Conservation (phyloP, 2,113 vertebrate genomes). For the Psittacula cyanocephala region DNA sequence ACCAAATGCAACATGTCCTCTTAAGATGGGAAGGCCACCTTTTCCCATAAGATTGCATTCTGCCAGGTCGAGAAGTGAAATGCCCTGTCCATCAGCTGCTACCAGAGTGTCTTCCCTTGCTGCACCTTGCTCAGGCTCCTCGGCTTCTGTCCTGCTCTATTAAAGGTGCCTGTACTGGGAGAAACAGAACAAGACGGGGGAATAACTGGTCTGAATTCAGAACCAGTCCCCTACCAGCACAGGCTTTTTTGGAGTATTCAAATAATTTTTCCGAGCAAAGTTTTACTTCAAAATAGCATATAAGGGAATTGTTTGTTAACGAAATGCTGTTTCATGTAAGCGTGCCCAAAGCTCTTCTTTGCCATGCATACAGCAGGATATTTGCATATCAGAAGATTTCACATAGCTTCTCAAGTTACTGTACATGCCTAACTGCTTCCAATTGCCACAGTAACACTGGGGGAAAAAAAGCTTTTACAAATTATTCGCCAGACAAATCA, state of each 20-base stretch:
- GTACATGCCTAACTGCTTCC: slow-evolving; percentile 14
- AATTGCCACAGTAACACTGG: background rate
- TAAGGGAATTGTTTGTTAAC: slow-evolving; percentile 7
- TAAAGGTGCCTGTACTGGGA: background rate
- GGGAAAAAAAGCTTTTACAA: background rate
- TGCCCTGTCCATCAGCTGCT: background rate
- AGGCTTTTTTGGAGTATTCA: background rate
- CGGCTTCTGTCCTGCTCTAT: background rate
- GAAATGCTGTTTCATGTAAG: background rate
- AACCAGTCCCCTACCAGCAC: background rate
- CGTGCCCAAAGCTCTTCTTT: background rate
- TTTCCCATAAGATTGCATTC: background rate
- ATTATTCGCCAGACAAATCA: slow-evolving; percentile 15
- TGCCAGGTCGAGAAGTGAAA: background rate
- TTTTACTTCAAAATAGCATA: slow-evolving; percentile 8
- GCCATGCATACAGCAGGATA: slow-evolving; percentile 1
- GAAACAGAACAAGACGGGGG: background rate
- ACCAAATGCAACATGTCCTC: background rate
- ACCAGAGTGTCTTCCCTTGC: background rate
- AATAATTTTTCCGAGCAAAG: background rate
- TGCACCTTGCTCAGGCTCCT: background rate
- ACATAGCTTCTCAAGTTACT: slow-evolving; percentile 28
- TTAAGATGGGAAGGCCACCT: background rate
- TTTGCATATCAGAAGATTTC: slow-evolving; percentile 63
- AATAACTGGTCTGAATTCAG: background rate